Evolutionary conservation across 2,797 vertebrate genomes (phyloP), one percentile per base, ranked within the genome.

Genomic region (Chelon labrosus): DNA sequence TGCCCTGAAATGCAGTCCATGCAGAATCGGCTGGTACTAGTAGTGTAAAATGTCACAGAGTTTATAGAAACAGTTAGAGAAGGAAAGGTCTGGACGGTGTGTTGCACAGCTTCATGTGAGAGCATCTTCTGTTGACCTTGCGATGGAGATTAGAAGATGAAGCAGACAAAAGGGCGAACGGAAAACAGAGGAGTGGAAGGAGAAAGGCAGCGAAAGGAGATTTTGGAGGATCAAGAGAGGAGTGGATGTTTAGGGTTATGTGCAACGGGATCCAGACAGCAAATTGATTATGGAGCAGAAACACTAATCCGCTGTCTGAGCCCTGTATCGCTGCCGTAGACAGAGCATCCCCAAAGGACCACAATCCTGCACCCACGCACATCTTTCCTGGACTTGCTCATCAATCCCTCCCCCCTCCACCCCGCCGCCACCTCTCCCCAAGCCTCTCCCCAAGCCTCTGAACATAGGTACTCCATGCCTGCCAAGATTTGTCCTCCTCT

Each of bases 201-300:
- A 62, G 60, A 39, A 50, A 70, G 61, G 63, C 65, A 49, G 54
- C 51, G 70, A 42, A 72, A 62, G 53, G 31, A 67, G 57, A 75
- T 77, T 81, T 72, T 53, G 52, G 70, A 54, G 74, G 74, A 85
- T 84, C 73, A 73, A 80, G 71, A 16, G 1, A 70, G 39, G 70
- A 84, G 73, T 82, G 79, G 76, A 84, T 87, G 85, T 88, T 91
- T 83, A 80, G 86, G 62, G 80, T 81, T 88, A 70, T 72, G 58
- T 86, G 81, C 77, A 87, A 64, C 44, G 61, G 79, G 82, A 88
- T 85, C 82, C 77, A 91, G 86, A 84, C 88, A 76, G 79, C 70
- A 87, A 90, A 92, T 90, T 93, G 88, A 93, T 92, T 91, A 89
- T 88, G 73, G 77, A 86, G 87, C 90, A 89, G 81, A 89, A 91